Evolutionary conservation across 2,888 invertebrate species (phyloP).

Genomic region (Melieria picta): DNA sequence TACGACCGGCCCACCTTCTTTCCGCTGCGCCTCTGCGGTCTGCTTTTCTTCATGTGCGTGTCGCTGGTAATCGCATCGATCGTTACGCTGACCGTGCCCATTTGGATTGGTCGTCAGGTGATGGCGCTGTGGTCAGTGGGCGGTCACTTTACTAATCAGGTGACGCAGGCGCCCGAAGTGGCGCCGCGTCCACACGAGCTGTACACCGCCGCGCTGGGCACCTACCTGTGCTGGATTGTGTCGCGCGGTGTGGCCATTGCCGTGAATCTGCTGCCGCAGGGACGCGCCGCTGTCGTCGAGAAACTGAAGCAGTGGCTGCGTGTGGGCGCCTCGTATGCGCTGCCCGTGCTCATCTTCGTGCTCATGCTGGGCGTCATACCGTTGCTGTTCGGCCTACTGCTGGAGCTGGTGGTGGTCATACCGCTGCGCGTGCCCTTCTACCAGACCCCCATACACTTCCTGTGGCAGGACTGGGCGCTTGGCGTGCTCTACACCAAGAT

Average conservation of each 20-base stretch:
- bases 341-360: constrained; percentile 74
- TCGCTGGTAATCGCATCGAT: constrained; percentile 88
- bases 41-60: constrained; percentile 82
- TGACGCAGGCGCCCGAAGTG: constrained; percentile 53
- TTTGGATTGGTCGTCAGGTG: constrained; percentile 87
- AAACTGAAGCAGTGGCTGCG: constrained; percentile 79
- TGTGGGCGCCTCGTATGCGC: constrained; percentile 78
- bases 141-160: constrained; percentile 47
- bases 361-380: constrained; percentile 91
- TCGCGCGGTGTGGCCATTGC: constrained; percentile 84
- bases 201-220: constrained; percentile 92
- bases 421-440: constrained; percentile 92
- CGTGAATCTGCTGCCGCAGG: constrained; percentile 89
- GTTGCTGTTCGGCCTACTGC: constrained; percentile 87
- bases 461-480: constrained; percentile 97
- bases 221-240: constrained; percentile 95
- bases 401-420: constrained; percentile 91
- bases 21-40: constrained; percentile 73
- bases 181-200: constrained; percentile 87
- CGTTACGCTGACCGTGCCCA: constrained; percentile 84
- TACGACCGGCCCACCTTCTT: constrained; percentile 84
- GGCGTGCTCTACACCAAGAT: constrained; percentile 98
- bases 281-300: constrained; percentile 79
- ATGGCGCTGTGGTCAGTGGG: constrained; percentile 88
- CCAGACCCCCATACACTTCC: constrained; percentile 88